Base-by-base conservation (phyloP, 2,113 vertebrate species). In the Phalacrocorax carbo region DNA sequence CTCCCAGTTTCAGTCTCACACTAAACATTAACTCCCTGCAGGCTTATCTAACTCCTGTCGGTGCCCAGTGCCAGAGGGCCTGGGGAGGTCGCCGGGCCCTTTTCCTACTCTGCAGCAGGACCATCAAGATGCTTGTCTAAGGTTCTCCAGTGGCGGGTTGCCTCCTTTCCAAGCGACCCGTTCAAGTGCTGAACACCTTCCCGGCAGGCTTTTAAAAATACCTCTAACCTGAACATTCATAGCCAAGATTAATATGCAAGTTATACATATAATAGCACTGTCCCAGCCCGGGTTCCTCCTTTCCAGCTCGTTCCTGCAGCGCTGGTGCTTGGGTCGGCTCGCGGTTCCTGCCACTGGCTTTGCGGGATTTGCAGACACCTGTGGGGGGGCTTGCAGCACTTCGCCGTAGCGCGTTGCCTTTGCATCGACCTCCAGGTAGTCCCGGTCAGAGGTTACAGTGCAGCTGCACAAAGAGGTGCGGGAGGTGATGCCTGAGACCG, bases 341-440 rank as follows among this genome's bases (percentile, higher is more conserved):
- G 4, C 2, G 29, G 66, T 22, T 65, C 51, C 70, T 57, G 40
- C 40, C 13, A 10, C 13, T 55, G 51, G 18, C 32, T 46, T 55
- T 66, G 18, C 25, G 66, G 62, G 40, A 21, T 44, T 29, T 66
- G 78, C 62, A 66, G 8, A 36, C 32, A 11, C 25, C 30, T 13
- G 19, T 12, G 11, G 64, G 40, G 48, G 52, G 64, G 30, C 64
- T 25, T 9, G 21, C 4, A 13, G 19, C 16, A 11, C 42, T 32
- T 68, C 7, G 22, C 29, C 44, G 12, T 60, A 13, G 9, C 49
- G 8, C 1, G 7, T 15, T n/a, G 32, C 32, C 48, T 52, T 32
- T 30, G 46, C 55, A 15, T 29, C 2, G 7, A 23, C 0, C 3
- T n/a, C 29, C 19, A 1, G 7, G 30, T 36, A 12, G 57, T 52